phyloP scores from a whole-genome alignment of 2,797 vertebrate genomes.

The Pteronotus mesoamericanus region DNA sequence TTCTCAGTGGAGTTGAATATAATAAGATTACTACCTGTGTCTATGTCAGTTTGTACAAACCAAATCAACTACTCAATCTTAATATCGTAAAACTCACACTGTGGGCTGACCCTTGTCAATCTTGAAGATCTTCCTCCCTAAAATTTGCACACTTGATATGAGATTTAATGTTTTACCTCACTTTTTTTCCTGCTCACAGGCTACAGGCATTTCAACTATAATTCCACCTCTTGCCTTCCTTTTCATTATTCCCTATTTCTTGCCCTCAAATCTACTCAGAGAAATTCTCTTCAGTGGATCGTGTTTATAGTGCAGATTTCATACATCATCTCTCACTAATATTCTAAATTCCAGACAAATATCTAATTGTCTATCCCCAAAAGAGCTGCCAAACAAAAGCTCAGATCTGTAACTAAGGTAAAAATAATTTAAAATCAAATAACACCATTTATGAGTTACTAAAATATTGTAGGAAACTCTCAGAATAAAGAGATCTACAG shows the following conservation, averaged over 20 bases:
- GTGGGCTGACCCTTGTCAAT: neutral
- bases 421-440: neutral
- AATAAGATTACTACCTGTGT: neutral
- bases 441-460: neutral
- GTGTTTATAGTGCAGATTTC: neutral
- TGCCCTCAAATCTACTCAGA: neutral
- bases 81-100: neutral
- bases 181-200: neutral
- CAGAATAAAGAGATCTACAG: neutral
- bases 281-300: neutral
- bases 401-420: neutral
- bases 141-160: neutral
- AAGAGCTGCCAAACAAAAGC: neutral
- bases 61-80: neutral
- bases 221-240: neutral
- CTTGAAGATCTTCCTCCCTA: neutral
- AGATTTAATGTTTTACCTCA: neutral
- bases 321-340: neutral
- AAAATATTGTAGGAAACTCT: neutral
- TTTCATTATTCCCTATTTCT: neutral
- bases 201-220: neutral
- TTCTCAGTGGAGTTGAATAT: neutral
- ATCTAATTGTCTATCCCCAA: neutral
- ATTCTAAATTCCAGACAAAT: neutral
- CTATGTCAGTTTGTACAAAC: neutral